phyloP scores from a whole-genome alignment of 2,113 vertebrate species.

The Leptobrachium leishanense region DNA sequence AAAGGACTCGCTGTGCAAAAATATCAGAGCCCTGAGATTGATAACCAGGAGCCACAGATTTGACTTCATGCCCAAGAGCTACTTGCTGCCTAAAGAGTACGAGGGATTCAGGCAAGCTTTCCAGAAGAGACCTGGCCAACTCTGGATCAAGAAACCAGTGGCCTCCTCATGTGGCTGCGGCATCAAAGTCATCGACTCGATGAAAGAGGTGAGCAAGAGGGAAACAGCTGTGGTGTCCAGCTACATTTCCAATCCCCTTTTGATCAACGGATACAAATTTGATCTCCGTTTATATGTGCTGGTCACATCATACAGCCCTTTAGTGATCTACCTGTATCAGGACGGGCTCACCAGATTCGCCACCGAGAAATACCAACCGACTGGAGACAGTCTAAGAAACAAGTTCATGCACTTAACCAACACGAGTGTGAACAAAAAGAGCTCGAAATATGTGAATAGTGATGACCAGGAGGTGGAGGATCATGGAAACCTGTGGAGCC shows the following conservation, averaged over 20 bases:
- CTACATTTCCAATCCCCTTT: neutral
- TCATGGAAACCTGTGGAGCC: neutral
- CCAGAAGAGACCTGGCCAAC: too few species aligned
- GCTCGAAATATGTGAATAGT: neutral
- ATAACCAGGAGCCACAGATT: too few species aligned
- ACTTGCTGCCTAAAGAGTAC: too few species aligned
- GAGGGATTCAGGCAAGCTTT: too few species aligned
- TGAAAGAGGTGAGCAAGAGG: too few species aligned
- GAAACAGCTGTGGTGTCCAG: too few species aligned
- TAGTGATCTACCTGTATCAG: constrained; percentile 89
- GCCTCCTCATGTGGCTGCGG: too few species aligned
- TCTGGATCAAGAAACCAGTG: too few species aligned
- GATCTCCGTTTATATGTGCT: neutral
- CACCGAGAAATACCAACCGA: neutral
- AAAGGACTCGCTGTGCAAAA: too few species aligned
- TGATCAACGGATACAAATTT: neutral
- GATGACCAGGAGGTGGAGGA: neutral
- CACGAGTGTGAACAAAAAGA: neutral
- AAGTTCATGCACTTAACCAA: neutral
- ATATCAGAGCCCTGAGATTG: too few species aligned
- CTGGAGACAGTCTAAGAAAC: neutral
- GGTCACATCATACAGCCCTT: neutral
- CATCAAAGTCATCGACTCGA: too few species aligned
- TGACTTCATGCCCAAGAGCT: too few species aligned
- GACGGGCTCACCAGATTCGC: constrained; percentile 88